These are phyloP conservation scores for Microctenopoma lineatum DNA, from an alignment of 2,797 vertebrate species.

Conservation along the genomic window DNA sequence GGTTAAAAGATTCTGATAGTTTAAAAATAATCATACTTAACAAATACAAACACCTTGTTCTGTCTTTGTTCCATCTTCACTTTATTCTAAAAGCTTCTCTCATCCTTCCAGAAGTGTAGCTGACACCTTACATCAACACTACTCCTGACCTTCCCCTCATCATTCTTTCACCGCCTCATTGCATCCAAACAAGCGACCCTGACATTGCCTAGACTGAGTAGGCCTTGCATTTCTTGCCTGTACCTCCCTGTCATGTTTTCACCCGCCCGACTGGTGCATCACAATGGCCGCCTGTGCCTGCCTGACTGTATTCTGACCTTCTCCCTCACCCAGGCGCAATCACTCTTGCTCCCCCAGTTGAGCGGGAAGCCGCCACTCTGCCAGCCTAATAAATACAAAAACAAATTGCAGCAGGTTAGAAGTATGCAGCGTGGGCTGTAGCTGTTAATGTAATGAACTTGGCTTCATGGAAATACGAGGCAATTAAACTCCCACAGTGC, in stretches of 20 bases:
- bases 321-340: slow-evolving; percentile 52
- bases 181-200: slow-evolving; percentile 52
- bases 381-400: slow-evolving; percentile 80
- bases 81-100: slow-evolving; percentile 31
- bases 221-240: slow-evolving; percentile 42
- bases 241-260: slow-evolving; percentile 64
- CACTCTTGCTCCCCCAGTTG: slow-evolving; percentile 24
- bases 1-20: no score
- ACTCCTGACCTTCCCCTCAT: slow-evolving; percentile 50
- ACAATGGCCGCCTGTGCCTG: slow-evolving; percentile 76
- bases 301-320: slow-evolving; percentile 72
- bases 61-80: slow-evolving; percentile 1
- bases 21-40: not conserved
- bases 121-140: slow-evolving; percentile 33
- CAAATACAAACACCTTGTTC: no score
- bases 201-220: slow-evolving; percentile 35
- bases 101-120: slow-evolving; percentile 19
- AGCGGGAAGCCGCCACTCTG: slow-evolving; percentile 59
- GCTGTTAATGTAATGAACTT: slow-evolving; percentile 83
- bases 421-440: slow-evolving; percentile 82
- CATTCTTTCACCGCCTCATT: slow-evolving; percentile 16
- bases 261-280: slow-evolving; percentile 52
- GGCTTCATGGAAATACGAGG: slow-evolving; percentile 81
- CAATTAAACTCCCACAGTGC: slow-evolving; percentile 86
- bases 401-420: slow-evolving; percentile 85